phyloP scores from a whole-genome alignment of 2,888 invertebrate species.

The Thalpophila matura region DNA sequence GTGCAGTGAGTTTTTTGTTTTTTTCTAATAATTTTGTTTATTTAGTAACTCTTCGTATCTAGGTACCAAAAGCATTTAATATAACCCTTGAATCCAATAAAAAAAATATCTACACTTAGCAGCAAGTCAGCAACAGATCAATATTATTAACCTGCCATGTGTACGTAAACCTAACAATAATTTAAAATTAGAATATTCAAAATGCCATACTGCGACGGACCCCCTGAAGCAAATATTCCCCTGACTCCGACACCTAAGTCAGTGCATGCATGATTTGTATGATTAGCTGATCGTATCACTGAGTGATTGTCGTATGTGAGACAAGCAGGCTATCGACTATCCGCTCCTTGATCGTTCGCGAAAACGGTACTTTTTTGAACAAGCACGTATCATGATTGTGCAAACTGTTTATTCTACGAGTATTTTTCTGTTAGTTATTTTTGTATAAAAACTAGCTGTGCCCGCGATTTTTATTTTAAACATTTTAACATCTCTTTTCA shows the following conservation, averaged over 20 bases:
- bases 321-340: conserved; percentile 59
- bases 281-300: conserved; percentile 61
- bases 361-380: conserved; percentile 26
- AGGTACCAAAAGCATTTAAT: too few relatives aligned
- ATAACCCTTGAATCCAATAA: too few relatives aligned
- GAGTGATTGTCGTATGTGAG: conserved; percentile 44
- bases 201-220: neutral
- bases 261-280: conserved; percentile 56
- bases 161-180: neutral
- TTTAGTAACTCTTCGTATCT: too few relatives aligned
- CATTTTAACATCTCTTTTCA: too few relatives aligned
- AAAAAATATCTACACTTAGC: too few relatives aligned
- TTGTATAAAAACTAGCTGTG: too few relatives aligned
- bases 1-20: too few relatives aligned
- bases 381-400: conserved; percentile 14
- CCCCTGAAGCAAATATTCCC: conserved; percentile 31
- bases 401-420: neutral
- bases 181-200: conserved; percentile 5
- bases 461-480: too few relatives aligned
- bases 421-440: too few relatives aligned
- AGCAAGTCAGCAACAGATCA: too few relatives aligned
- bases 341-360: conserved; percentile 47
- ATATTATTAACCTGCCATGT: neutral
- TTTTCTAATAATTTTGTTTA: too few relatives aligned
- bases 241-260: conserved; percentile 41